Base-by-base conservation (phyloP, 2,113 vertebrate species). In the Cervus canadensis region DNA sequence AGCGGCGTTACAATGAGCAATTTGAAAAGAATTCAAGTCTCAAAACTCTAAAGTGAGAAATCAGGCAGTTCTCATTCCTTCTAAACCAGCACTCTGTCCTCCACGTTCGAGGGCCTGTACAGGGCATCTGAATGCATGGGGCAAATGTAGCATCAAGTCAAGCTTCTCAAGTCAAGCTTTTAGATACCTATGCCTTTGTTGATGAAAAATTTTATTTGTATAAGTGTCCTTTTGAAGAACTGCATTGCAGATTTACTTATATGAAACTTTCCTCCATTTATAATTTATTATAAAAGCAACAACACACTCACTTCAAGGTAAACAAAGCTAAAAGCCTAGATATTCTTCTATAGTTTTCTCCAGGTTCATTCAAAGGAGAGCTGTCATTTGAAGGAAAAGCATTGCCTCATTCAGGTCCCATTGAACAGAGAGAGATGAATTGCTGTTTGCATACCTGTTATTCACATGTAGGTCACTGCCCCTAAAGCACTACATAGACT, bases 1-100 rank as follows among this genome's bases (percentile, higher is more conserved):
- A 94, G 6, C 26, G 92, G 62, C 96, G 15, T 94, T 94, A 90
- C 3, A 16, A 9, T 82, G 60, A 95, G 40, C 81, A 52, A 36
- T 45, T 52, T 91, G 88, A 93, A 59, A 91, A 91, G 50, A 91
- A 79, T 78, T 85, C n/a, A 52, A 23, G 9, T 40, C 33, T 67
- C 17, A 71, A 30, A 56, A 87, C 9, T 45, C 30, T 16, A 60
- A 50, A 26, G 9, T 21, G 54, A 92, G 50, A 52, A 36, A 54
- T 7, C 2, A 60, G 23, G 48, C n/a, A n/a, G 12, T 56, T 64
- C 40, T 11, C 12, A 26, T 28, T 60, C 50, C 74, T 88, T 62
- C 9, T 11, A 40, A 56, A 40, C 25, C 13, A 26, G 9, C 17
- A 1, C 3, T 54, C 8, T 71, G 19, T 57, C 28, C 50, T 67